A percentile compares a stretch with the other conserved stretches of the same genome.
phyloP scores from a whole-genome alignment of 2,113 vertebrate genomes.

The Paramisgurnus dabryanus region DNA sequence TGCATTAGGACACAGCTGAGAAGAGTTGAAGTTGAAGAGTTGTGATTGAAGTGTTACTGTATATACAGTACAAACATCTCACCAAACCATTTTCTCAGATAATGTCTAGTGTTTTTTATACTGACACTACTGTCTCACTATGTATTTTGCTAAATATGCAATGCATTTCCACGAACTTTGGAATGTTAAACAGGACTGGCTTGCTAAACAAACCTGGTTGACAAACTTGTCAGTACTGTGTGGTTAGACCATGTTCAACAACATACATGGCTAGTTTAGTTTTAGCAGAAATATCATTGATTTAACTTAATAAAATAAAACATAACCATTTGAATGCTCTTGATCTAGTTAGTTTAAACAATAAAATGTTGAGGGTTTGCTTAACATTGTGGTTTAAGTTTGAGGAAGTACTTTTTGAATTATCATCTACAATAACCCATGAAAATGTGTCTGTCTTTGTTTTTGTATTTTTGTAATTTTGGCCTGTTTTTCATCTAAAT shows the following conservation, averaged over 20 bases:
- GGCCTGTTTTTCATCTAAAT: not conserved
- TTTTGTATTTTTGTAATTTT: not conserved
- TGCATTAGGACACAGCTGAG: not conserved
- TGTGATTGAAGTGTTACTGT: not conserved
- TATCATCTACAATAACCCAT: too few species aligned
- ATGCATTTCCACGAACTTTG: conserved; percentile 60
- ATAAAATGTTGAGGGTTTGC: too few species aligned
- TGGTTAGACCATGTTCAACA: conserved; percentile 60
- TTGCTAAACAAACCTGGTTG: conserved; percentile 55
- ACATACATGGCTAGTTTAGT: not conserved
- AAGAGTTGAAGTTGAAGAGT: conserved; percentile 6
- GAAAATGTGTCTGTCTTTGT: too few species aligned
- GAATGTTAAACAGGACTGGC: conserved; percentile 51
- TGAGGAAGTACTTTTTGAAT: too few species aligned
- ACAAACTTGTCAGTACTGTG: conserved; percentile 20
- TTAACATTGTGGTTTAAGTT: too few species aligned
- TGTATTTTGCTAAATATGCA: conserved; percentile 40
- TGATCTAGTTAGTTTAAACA: too few species aligned
- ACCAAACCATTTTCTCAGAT: not conserved
- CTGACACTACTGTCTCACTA: conserved; percentile 1
- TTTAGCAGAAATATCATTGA: too few species aligned
- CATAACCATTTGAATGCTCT: too few species aligned
- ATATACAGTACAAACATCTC: not conserved
- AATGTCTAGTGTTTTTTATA: not conserved
- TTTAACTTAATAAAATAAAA: too few species aligned